Conservation (phyloP, 2,797 vertebrate species). For the Bucorvus abyssinicus region DNA sequence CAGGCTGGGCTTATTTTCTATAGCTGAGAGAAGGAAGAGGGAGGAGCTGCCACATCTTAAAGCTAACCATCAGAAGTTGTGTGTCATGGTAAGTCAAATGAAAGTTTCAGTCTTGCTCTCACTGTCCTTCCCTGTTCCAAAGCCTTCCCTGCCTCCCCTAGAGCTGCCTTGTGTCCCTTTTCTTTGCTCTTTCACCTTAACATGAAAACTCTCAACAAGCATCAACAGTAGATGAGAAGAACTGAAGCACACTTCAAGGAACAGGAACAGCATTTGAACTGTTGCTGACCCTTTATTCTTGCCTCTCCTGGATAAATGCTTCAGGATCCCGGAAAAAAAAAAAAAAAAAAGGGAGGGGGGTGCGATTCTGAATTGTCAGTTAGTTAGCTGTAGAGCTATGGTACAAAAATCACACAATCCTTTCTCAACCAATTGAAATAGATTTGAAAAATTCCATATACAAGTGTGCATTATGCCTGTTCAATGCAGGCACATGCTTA, state of each 20-base stretch:
- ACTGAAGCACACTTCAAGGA: neutral
- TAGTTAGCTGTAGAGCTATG: neutral
- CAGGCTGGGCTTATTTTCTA: neutral
- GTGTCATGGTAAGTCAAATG: neutral
- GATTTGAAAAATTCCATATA: neutral
- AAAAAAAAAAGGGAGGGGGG: neutral
- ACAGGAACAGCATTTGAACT: neutral
- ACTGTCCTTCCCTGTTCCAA: neutral
- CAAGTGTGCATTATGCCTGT: neutral
- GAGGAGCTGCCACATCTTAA: neutral
- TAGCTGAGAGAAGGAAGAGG: neutral
- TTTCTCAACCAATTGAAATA: neutral
- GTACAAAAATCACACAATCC: neutral
- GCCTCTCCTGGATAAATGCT: neutral
- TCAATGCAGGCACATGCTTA: neutral
- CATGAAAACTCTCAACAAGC: neutral
- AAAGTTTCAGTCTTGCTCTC: neutral
- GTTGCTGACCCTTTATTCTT: neutral
- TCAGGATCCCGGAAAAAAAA: neutral
- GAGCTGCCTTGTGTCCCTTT: neutral
- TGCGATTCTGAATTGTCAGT: neutral
- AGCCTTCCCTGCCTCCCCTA: neutral
- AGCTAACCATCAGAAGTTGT: neutral
- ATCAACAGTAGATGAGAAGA: neutral
- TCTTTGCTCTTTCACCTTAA: neutral